Conservation (phyloP, 2,797 vertebrate genomes). For the Lacerta agilis region DNA sequence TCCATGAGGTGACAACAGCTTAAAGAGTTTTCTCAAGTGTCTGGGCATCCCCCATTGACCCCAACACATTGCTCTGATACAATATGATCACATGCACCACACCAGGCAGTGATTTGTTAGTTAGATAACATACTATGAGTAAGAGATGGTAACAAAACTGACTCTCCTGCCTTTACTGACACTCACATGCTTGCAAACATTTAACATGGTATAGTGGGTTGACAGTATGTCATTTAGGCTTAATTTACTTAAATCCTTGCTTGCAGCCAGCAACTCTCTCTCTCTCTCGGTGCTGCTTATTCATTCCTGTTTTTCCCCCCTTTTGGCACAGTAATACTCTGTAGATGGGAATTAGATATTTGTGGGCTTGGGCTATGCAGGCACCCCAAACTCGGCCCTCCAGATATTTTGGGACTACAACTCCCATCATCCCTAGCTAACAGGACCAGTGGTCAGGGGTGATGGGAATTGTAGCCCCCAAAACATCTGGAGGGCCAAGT, state of each 20-base stretch:
- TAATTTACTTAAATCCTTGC: neutral
- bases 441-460: too few relatives aligned
- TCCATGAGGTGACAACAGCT: slow-evolving; percentile 1
- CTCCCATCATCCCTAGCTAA: too few relatives aligned
- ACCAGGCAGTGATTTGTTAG: neutral
- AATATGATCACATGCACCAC: neutral
- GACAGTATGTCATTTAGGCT: neutral
- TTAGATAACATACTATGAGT: neutral
- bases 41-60: neutral
- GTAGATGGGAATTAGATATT: neutral
- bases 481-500: too few relatives aligned
- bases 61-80: neutral
- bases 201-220: neutral
- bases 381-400: too few relatives aligned
- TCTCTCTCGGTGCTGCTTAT: neutral
- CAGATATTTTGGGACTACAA: too few relatives aligned
- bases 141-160: neutral
- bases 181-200: too few relatives aligned
- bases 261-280: neutral
- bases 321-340: neutral
- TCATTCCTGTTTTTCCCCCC: neutral
- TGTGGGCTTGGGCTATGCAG: neutral
- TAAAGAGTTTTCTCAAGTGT: neutral
- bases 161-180: neutral
- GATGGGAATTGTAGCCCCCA: too few relatives aligned